Base-by-base conservation (phyloP, 2,888 invertebrate species). In the Reticulitermes lucifugus region DNA sequence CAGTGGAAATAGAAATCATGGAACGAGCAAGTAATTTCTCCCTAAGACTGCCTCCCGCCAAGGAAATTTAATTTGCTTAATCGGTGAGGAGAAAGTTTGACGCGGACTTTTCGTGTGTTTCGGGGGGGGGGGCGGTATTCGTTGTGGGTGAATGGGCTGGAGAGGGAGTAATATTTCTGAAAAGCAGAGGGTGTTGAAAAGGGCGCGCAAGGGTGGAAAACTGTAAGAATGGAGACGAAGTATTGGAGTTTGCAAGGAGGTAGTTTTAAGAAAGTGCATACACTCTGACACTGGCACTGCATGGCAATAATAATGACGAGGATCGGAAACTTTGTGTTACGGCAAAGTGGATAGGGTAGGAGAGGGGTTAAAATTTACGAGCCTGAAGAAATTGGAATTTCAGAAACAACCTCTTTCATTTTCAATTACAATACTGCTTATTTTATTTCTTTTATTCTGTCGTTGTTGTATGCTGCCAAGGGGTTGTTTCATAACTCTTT, bases 41-140 rank as follows among this genome's bases (percentile, higher is more conserved):
- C 59, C 79, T 84, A 83, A 83, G 73, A 75, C 83, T 59, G 73
- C 59, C 83, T 75, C 35, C 59, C 73, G 75, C 73, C 79, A 83
- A 84, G 84, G 51, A 86, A 86, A 86, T 84, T 86, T 86, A 86
- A 86, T 86, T 86, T 86, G 86, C 86, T 84, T 86, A 86, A 86
- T 86, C 86, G 86, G n/a, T 43, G 83, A 55, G 77, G 83, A 59
- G 59, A 77, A 83, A 77, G 73, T 83, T 83, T 77, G 83, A 83
- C 77, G 77, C 77, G 46, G 43, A 46, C 43, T 65, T 65, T 25
- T 65, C 21, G 60, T 60, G 51, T 4, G 35, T n/a, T 35, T 9
- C 12, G 46, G 12, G 12, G 46, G 46, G 21, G 75, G 35, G 21
- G 35, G 43, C 9, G 43, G 25, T 3, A 43, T 75, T 46, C 75